Evolutionary conservation across 2,888 invertebrate genomes (phyloP).

Genomic region (Synanthedon vespiformis): DNA sequence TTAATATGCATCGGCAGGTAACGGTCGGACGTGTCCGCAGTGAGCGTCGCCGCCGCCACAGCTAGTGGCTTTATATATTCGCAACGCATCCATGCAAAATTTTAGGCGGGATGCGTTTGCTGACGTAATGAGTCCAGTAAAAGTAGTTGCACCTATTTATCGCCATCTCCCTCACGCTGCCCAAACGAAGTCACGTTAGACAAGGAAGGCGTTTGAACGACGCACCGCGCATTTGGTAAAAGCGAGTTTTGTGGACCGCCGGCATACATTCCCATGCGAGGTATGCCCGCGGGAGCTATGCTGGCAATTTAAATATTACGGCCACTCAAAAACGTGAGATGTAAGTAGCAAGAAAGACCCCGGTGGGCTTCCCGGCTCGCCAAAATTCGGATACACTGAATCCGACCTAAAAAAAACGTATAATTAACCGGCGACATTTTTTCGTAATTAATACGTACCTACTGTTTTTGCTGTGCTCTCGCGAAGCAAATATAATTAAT

Average conservation of each 20-base stretch:
- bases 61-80: slow-evolving; percentile 50
- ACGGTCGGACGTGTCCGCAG: slow-evolving; percentile 51
- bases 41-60: slow-evolving; percentile 30
- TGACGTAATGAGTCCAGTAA: slow-evolving; percentile 50
- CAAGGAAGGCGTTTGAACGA: slow-evolving; percentile 55
- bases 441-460: slow-evolving; percentile 64
- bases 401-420: slow-evolving; percentile 44
- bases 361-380: slow-evolving; percentile 48
- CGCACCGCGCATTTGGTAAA: slow-evolving; percentile 60
- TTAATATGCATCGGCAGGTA: slow-evolving; percentile 68
- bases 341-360: slow-evolving; percentile 59
- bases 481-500: slow-evolving; percentile 43
- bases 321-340: slow-evolving; percentile 69
- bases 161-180: slow-evolving; percentile 42
- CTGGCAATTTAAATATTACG: slow-evolving; percentile 68
- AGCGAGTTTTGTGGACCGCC: slow-evolving; percentile 62
- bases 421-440: slow-evolving; percentile 55
- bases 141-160: slow-evolving; percentile 44
- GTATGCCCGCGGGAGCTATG: slow-evolving; percentile 66
- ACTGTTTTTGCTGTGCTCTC: slow-evolving; percentile 32
- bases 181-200: slow-evolving; percentile 38
- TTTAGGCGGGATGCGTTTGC: slow-evolving; percentile 67
- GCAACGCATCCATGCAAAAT: slow-evolving; percentile 67
- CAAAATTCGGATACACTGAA: slow-evolving; percentile 54
- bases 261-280: slow-evolving; percentile 65